These are phyloP conservation scores for Metellina segmentata DNA, from an alignment of 2,888 invertebrate genomes.

Conservation along the genomic window DNA sequence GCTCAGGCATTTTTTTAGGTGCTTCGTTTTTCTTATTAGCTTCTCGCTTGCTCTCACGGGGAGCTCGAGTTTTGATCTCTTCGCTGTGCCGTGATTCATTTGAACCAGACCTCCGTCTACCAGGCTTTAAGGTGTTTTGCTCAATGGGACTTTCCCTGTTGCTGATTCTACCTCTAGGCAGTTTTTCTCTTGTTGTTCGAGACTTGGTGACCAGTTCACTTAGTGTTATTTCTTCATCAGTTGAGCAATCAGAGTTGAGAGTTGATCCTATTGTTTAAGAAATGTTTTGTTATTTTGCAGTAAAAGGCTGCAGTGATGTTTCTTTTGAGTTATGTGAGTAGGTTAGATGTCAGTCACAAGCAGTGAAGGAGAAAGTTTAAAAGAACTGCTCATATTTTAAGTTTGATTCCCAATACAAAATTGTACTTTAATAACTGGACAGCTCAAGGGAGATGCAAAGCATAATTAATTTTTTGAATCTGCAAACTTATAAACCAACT, in stretches of 20 bases:
- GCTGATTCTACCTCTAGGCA: constrained; percentile 57
- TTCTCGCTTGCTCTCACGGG: constrained; percentile 70
- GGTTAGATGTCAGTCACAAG: not conserved
- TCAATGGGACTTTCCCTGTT: constrained; percentile 71
- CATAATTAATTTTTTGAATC: too few relatives aligned
- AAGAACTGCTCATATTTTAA: not conserved
- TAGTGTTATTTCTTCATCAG: constrained; percentile 77
- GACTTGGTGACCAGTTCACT: constrained; percentile 75
- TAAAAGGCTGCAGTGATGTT: constrained; percentile 12
- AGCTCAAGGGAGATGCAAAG: too few relatives aligned
- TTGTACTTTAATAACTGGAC: too few relatives aligned
- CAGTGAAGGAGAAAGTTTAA: not conserved
- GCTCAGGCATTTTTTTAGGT: constrained; percentile 71
- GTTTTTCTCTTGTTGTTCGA: constrained; percentile 78
- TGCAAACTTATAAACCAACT: too few relatives aligned
- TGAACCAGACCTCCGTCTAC: constrained; percentile 69
- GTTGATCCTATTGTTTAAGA: constrained; percentile 65
- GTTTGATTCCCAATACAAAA: too few relatives aligned
- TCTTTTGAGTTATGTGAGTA: not conserved
- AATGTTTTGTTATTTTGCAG: constrained; percentile 41
- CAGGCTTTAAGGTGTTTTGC: constrained; percentile 56
- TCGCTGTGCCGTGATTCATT: constrained; percentile 74
- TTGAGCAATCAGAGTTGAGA: constrained; percentile 75
- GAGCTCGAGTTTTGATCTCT: constrained; percentile 62
- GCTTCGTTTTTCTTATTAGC: constrained; percentile 63